phyloP scores from a whole-genome alignment of 1,140 invertebrate species.

The Holotrichia oblita region DNA sequence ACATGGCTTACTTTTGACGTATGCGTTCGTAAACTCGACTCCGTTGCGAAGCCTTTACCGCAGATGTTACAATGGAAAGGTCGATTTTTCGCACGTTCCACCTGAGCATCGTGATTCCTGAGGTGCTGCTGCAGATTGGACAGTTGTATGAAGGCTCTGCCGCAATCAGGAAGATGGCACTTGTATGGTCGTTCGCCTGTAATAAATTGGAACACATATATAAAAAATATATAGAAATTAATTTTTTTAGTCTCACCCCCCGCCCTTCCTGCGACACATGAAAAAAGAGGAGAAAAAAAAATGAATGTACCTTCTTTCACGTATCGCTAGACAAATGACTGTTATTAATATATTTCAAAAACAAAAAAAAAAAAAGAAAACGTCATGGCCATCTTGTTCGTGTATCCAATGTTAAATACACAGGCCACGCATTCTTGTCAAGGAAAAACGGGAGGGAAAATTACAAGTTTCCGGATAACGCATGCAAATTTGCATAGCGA shows the following conservation, averaged over 20 bases:
- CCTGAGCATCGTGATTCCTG: constrained; percentile 94
- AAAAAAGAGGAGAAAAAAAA: too few species aligned
- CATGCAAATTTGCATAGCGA: too few species aligned
- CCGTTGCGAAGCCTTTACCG: constrained; percentile 95
- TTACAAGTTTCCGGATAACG: too few species aligned
- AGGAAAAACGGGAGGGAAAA: too few species aligned
- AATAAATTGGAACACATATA: constrained; percentile 55
- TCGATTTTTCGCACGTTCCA: constrained; percentile 92
- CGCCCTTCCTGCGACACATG: too few species aligned
- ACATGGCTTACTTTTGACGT: constrained; percentile 93
- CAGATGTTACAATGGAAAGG: constrained; percentile 97
- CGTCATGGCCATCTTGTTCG: too few species aligned
- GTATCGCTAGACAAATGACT: too few species aligned
- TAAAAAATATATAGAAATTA: not conserved
- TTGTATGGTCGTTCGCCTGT: constrained; percentile 97
- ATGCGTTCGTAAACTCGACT: constrained; percentile 93
- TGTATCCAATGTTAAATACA: too few species aligned
- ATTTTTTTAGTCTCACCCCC: not conserved
- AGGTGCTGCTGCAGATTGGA: constrained; percentile 97
- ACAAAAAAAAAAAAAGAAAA: too few species aligned
- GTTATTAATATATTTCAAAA: too few species aligned
- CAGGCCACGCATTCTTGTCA: too few species aligned
- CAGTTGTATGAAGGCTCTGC: constrained; percentile 95
- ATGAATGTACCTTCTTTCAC: too few species aligned
- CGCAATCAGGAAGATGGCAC: constrained; percentile 95